A percentile compares a stretch with the other conserved stretches of the same genome.
Conservation (phyloP, 2,888 invertebrate species). For the Cataglyphis livida region DNA sequence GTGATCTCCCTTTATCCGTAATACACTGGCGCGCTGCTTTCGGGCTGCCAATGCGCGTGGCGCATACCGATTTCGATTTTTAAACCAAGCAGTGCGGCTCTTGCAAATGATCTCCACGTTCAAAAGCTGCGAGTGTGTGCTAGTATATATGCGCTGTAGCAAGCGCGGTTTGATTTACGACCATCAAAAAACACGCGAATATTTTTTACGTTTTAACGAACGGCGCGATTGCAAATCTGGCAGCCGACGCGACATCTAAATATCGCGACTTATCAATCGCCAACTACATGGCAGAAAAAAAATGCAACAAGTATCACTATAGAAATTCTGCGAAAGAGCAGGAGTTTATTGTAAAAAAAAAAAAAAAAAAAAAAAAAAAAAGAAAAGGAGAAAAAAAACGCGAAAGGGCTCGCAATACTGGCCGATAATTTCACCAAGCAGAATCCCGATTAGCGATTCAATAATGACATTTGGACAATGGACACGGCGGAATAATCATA, state of each 20-base stretch:
- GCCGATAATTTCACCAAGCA: not conserved
- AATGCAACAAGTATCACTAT: constrained; percentile 37
- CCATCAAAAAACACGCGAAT: constrained; percentile 57
- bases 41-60: constrained; percentile 23
- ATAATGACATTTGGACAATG: constrained; percentile 26
- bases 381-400: not conserved
- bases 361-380: not conserved
- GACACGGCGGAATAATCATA: constrained; percentile 33
- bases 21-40: constrained; percentile 54
- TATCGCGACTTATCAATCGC: constrained; percentile 60
- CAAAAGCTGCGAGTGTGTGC: constrained; percentile 7
- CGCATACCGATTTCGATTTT: constrained; percentile 62
- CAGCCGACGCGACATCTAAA: constrained; percentile 47
- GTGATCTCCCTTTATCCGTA: constrained; percentile 69
- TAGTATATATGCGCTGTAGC: not conserved
- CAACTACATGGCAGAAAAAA: constrained; percentile 31
- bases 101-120: constrained; percentile 6
- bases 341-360: not conserved
- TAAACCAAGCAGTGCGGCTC: constrained; percentile 21
- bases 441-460: not conserved
- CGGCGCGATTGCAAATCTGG: constrained; percentile 42
- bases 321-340: not conserved
- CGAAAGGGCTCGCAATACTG: not conserved
- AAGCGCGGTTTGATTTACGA: constrained; percentile 64
- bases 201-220: constrained; percentile 61